Evolutionary conservation across 37 sponge, comb jelly and placozoan genomes (phyloP).

Genomic region (Beroe forskalii): DNA sequence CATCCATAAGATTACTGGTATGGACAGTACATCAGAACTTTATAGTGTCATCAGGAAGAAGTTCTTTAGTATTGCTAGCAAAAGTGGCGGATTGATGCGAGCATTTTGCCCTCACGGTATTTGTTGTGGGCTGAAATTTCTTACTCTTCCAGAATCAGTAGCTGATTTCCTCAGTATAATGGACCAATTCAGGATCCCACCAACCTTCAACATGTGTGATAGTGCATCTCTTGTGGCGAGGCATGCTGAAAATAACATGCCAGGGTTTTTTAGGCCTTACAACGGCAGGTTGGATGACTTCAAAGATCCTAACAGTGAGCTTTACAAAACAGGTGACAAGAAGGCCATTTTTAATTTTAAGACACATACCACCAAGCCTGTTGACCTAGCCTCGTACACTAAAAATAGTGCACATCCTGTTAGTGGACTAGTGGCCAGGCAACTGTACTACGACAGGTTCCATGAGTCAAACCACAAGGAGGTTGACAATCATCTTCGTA

Average conservation of each 20-base stretch:
- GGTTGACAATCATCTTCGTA: neutral
- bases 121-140: slow-evolving; percentile 1
- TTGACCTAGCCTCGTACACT: neutral
- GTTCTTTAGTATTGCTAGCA: neutral
- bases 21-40: neutral
- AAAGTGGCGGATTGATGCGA: neutral
- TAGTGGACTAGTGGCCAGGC: neutral
- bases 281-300: neutral
- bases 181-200: neutral
- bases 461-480: neutral
- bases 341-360: neutral
- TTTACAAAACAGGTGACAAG: slow-evolving; percentile 3
- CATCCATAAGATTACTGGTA: neutral
- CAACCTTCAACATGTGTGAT: neutral
- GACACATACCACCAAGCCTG: neutral
- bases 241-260: neutral
- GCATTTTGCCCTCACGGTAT: slow-evolving; percentile 30
- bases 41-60: slow-evolving; percentile 6
- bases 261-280: slow-evolving; percentile 1
- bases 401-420: neutral
- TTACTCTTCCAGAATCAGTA: neutral
- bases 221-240: neutral
- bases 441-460: neutral
- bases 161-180: neutral
- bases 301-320: neutral